phyloP scores from a whole-genome alignment of 1,140 invertebrate species.

The Anoplophora glabripennis region DNA sequence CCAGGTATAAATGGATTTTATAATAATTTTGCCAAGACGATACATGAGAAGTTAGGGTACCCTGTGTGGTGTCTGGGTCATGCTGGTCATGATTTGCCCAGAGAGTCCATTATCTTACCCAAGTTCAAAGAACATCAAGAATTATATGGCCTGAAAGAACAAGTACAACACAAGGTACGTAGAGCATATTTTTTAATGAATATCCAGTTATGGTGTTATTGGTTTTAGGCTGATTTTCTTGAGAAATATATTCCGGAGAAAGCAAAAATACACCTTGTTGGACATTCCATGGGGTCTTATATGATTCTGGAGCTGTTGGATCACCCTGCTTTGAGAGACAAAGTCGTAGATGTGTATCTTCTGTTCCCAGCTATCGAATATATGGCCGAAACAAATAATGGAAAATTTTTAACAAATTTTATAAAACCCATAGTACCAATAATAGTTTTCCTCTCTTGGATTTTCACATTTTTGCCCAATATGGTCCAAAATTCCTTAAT shows the following conservation, averaged over 20 bases:
- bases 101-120: conserved; percentile 48
- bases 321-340: conserved; percentile 50
- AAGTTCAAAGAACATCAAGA: conserved; percentile 53
- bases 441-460: conserved; percentile 56
- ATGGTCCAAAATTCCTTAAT: conserved; percentile 54
- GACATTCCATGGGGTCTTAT: conserved; percentile 83
- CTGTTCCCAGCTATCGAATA: conserved; percentile 81
- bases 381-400: conserved; percentile 70
- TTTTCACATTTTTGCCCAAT: conserved; percentile 60
- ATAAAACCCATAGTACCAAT: conserved; percentile 56
- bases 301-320: conserved; percentile 73
- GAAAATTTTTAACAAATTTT: conserved; percentile 57
- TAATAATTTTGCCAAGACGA: conserved; percentile 60
- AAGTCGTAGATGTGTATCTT: conserved; percentile 61
- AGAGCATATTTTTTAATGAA: conserved; percentile 9
- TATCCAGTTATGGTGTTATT: conserved; percentile 18
- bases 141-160: conserved; percentile 71
- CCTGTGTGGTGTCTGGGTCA: conserved; percentile 76
- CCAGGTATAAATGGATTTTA: conserved; percentile 70
- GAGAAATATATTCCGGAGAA: conserved; percentile 65
- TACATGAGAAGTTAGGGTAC: conserved; percentile 57
- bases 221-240: conserved; percentile 64
- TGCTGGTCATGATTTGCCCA: conserved; percentile 63
- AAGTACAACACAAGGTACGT: conserved; percentile 73
- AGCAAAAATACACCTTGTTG: conserved; percentile 69